Evolutionary conservation across 2,113 vertebrate species (phyloP), one percentile per base, ranked within the genome.

Genomic region (Lagenorhynchus albirostris): DNA sequence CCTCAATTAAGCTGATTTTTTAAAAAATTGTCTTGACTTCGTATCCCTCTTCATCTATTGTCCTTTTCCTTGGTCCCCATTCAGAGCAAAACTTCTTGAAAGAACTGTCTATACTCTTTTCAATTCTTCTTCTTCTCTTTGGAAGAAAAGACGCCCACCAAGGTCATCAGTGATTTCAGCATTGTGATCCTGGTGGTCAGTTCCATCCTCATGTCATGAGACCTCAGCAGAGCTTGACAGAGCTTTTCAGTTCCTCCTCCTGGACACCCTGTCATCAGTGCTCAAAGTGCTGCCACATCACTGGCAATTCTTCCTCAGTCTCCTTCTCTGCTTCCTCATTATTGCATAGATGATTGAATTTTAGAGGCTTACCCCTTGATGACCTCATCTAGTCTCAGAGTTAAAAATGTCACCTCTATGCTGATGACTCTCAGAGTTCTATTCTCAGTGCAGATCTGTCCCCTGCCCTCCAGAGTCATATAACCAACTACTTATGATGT

Each of bases 271-370:
- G 60, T 53, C 11, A 7, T 53, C 71, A 44, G 3, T 41, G 36
- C 62, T 55, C 12, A 1, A 5, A 6, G 13, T 41, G 2, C 25
- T 5, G 3, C 67, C n/a, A 26, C 0, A 2, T 67, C 5, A 3
- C 21, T 50, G 71, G 50, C 25, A 26, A 1, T 5, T 62, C n/a
- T 67, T 17, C 44, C 12, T 36, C 36, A 4, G 47, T 38, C n/a
- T n/a, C 41, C 18, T 50, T 25, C 77, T 62, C 58, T 63, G 25
- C 53, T n/a, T 88, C 62, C 41, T 63, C 63, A 1, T 55, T 62
- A 31, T 2, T 18, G 14, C 15, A 79, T 44, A 60, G 47, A 15
- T 33, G 8, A 17, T 3, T 68, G 47, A 36, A 67, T 71, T 91
- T 41, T 55, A 25, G 41, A 47, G 41, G 15, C 12, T 80, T 20